Evolutionary conservation across 1,140 invertebrate genomes (phyloP).

Genomic region (Drosophila asahinai): DNA sequence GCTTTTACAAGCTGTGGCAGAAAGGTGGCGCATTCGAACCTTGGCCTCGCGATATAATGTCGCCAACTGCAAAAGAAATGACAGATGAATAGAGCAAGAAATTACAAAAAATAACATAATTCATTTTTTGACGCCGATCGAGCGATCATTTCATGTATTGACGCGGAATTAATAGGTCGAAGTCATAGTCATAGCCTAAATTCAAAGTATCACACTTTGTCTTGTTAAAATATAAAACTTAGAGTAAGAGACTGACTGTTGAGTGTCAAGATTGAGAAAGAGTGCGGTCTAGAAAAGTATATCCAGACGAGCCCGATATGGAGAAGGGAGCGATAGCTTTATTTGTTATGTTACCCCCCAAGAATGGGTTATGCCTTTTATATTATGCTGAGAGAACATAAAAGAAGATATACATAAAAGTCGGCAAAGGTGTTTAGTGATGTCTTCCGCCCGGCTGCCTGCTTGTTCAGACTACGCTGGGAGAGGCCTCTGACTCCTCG

Average conservation of each 20-base stretch:
- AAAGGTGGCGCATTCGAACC: too few species aligned
- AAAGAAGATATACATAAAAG: slow-evolving; percentile 77
- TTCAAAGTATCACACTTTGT: not conserved
- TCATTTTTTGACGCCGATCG: too few species aligned
- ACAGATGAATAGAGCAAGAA: too few species aligned
- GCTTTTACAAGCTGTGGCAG: too few species aligned
- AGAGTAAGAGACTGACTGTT: slow-evolving; percentile 15
- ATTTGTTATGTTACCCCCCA: slow-evolving; percentile 69
- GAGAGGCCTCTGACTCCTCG: slow-evolving; percentile 16
- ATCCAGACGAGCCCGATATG: slow-evolving; percentile 37
- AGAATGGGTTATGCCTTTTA: slow-evolving; percentile 70
- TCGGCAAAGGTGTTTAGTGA: slow-evolving; percentile 76
- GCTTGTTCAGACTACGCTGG: slow-evolving; percentile 11
- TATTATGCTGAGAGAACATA: slow-evolving; percentile 75
- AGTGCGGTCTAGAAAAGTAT: not conserved
- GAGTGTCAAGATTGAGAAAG: slow-evolving; percentile 17
- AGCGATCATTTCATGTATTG: too few species aligned
- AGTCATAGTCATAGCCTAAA: too few species aligned
- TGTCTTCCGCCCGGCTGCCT: slow-evolving; percentile 66
- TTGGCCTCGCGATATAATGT: too few species aligned
- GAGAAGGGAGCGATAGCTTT: slow-evolving; percentile 36
- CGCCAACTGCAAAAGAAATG: too few species aligned
- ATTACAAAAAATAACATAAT: too few species aligned
- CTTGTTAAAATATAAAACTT: not conserved
- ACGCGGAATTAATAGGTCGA: too few species aligned